These are phyloP conservation scores for Gryon sp. DNA, from an alignment of 1,140 invertebrate genomes.

Conservation along the genomic window DNA sequence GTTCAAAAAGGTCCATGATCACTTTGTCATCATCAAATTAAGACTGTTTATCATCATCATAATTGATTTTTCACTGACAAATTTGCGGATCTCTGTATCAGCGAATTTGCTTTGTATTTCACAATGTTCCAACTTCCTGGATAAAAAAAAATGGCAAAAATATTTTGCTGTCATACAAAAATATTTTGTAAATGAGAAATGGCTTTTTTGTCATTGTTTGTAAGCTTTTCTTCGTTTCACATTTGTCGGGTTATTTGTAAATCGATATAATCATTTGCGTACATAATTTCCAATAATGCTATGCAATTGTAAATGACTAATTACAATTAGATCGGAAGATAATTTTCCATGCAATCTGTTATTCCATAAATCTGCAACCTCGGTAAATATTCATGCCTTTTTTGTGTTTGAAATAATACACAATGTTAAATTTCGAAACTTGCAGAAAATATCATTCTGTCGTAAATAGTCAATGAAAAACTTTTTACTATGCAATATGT, in stretches of 20 bases:
- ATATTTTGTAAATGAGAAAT: too few relatives aligned
- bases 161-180: conserved; percentile 5
- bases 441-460: too few relatives aligned
- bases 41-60: conserved; percentile 3
- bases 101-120: conserved; percentile 13
- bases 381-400: conserved; percentile 1
- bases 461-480: too few relatives aligned
- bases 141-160: conserved; percentile 2
- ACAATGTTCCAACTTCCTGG: conserved; percentile 4
- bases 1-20: conserved; percentile 22
- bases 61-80: neutral
- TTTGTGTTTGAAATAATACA: neutral
- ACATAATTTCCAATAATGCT: conserved; percentile 3
- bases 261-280: neutral
- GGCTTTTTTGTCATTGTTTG: too few relatives aligned
- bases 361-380: neutral
- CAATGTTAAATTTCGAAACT: neutral
- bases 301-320: conserved; percentile 14
- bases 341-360: conserved; percentile 5
- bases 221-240: too few relatives aligned
- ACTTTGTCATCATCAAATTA: conserved; percentile 7
- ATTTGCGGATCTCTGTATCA: conserved; percentile 14
- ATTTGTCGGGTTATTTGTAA: neutral
- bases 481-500: too few relatives aligned
- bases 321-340: conserved; percentile 8